These are phyloP conservation scores for Spea hammondii DNA, from an alignment of 2,797 vertebrate genomes.

Conservation along the genomic window DNA sequence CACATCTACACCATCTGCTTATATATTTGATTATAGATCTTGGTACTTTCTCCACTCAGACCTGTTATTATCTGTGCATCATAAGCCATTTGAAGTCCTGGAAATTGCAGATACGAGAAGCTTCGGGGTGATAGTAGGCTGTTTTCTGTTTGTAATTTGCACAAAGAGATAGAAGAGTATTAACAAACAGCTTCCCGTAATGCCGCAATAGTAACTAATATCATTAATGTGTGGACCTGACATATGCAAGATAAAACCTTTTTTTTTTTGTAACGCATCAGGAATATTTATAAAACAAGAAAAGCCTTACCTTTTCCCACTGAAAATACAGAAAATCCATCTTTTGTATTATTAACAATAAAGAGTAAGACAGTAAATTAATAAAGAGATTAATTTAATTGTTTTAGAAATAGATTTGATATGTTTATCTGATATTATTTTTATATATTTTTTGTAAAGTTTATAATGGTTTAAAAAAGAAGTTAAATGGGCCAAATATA, in stretches of 20 bases:
- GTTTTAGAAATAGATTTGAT: too few species aligned
- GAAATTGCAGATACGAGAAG: not conserved
- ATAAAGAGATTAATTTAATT: too few species aligned
- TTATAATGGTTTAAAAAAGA: too few species aligned
- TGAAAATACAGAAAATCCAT: too few species aligned
- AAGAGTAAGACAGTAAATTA: too few species aligned
- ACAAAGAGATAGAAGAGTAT: not conserved
- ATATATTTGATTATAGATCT: not conserved
- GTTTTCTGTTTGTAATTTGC: not conserved
- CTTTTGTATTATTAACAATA: too few species aligned
- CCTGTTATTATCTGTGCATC: constrained; percentile 16
- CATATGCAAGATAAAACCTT: not conserved
- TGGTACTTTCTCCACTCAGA: not conserved
- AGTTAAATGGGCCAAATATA: too few species aligned
- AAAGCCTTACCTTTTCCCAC: too few species aligned
- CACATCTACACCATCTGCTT: not conserved
- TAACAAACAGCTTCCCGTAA: not conserved
- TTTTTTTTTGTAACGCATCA: too few species aligned
- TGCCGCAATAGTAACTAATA: not conserved
- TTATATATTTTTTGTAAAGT: too few species aligned
- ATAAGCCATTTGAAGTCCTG: not conserved
- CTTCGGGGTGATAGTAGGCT: not conserved
- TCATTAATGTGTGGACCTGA: not conserved
- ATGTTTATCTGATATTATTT: too few species aligned
- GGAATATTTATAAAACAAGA: too few species aligned